Conservation (phyloP, 2,888 invertebrate genomes). For the Troides helena region DNA sequence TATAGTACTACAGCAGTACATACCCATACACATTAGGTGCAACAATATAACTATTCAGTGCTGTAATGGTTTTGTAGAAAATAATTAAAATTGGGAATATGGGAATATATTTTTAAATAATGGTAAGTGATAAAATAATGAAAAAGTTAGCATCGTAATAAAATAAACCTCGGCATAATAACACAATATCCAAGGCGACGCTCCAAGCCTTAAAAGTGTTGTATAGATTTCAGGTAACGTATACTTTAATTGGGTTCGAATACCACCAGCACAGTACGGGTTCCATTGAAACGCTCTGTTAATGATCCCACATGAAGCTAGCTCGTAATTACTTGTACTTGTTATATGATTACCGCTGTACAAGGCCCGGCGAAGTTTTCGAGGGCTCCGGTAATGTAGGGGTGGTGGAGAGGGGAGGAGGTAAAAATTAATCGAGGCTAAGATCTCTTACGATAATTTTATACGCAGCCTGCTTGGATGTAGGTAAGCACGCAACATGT, state of each 20-base stretch:
- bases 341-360: constrained; percentile 33
- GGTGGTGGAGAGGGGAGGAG: neutral
- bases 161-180: neutral
- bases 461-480: constrained; percentile 2
- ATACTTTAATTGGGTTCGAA: constrained; percentile 37
- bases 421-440: constrained; percentile 12
- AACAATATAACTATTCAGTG: too few species aligned
- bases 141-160: neutral
- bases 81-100: too few species aligned
- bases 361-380: constrained; percentile 23
- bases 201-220: constrained; percentile 20
- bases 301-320: constrained; percentile 16
- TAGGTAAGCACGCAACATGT: constrained; percentile 6
- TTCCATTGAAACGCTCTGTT: constrained; percentile 31
- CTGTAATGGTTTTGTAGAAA: too few species aligned
- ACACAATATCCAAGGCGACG: constrained; percentile 7
- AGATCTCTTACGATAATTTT: constrained; percentile 19
- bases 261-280: constrained; percentile 33
- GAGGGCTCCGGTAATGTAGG: constrained; percentile 1
- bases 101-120: neutral
- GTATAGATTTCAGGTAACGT: constrained; percentile 23
- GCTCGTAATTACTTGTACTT: constrained; percentile 28
- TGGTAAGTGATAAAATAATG: neutral
- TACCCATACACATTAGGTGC: too few species aligned
- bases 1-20: too few species aligned